phyloP scores from a whole-genome alignment of 1,140 invertebrate genomes.

The Adelges cooleyi region DNA sequence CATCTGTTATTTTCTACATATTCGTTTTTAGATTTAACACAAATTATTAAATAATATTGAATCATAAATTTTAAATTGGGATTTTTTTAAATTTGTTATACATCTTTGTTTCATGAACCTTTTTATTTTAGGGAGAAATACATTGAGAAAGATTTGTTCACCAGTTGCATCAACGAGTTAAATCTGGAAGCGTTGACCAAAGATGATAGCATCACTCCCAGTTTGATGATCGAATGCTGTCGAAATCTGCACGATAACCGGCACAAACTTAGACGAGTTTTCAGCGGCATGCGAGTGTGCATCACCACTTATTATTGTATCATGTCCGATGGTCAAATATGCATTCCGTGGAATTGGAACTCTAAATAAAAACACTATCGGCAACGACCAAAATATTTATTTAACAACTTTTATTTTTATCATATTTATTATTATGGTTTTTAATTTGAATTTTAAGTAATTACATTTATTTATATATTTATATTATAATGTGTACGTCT shows the following conservation, averaged over 20 bases:
- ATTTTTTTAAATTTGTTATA: constrained; percentile 3
- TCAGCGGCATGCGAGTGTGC: constrained; percentile 52
- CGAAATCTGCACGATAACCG: constrained; percentile 52
- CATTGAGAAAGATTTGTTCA: constrained; percentile 56
- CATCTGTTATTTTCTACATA: not conserved
- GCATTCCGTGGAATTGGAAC: constrained; percentile 87
- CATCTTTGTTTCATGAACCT: constrained; percentile 29
- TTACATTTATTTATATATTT: too few relatives aligned
- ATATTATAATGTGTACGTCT: too few relatives aligned
- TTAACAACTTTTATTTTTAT: not conserved
- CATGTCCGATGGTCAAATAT: constrained; percentile 76
- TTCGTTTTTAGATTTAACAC: not conserved
- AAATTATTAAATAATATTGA: not conserved
- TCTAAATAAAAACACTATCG: constrained; percentile 31
- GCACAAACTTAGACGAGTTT: constrained; percentile 37
- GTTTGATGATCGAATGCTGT: constrained; percentile 76
- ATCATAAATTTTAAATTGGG: not conserved
- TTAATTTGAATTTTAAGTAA: not conserved
- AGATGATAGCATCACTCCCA: constrained; percentile 80
- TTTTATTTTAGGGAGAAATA: constrained; percentile 64
- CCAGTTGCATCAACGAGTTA: constrained; percentile 52
- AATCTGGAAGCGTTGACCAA: constrained; percentile 59
- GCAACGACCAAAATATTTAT: not conserved
- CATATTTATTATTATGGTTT: not conserved
- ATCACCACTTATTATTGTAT: constrained; percentile 87